These are phyloP conservation scores for Alectoris magna DNA, from an alignment of 2,797 vertebrate genomes.

Conservation along the genomic window DNA sequence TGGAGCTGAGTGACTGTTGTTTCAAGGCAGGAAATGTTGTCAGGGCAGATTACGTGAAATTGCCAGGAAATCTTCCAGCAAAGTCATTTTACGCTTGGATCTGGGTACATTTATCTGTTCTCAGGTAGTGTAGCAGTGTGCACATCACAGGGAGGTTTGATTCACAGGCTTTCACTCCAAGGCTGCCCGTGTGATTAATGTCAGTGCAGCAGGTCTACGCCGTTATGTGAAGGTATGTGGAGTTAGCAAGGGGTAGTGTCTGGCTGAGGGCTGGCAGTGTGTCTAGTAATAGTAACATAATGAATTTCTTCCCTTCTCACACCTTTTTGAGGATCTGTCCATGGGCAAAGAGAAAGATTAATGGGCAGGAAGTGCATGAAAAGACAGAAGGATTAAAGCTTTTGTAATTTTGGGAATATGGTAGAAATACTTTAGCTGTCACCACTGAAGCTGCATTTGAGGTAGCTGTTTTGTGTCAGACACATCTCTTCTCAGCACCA, in stretches of 20 bases:
- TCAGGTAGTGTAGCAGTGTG: background rate
- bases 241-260: background rate
- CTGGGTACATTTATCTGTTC: background rate
- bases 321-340: background rate
- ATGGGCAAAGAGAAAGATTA: background rate
- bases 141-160: background rate
- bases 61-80: constrained; percentile 29
- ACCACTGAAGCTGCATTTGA: background rate
- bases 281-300: background rate
- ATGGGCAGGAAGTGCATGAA: constrained; percentile 32
- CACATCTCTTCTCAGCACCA: background rate
- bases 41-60: constrained; percentile 18
- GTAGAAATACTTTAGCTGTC: background rate
- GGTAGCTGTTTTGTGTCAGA: constrained; percentile 57
- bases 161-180: background rate
- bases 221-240: accelerated
- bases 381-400: constrained; percentile 39
- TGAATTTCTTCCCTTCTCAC: background rate
- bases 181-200: background rate
- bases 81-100: background rate
- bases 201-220: background rate
- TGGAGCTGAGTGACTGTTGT: background rate
- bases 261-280: background rate
- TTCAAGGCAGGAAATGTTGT: constrained; percentile 42
- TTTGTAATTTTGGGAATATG: constrained; percentile 3